A percentile compares a stretch with the other conserved stretches of the same genome.
phyloP scores from a whole-genome alignment of 2,797 vertebrate species.

The Premnoplex brunnescens region DNA sequence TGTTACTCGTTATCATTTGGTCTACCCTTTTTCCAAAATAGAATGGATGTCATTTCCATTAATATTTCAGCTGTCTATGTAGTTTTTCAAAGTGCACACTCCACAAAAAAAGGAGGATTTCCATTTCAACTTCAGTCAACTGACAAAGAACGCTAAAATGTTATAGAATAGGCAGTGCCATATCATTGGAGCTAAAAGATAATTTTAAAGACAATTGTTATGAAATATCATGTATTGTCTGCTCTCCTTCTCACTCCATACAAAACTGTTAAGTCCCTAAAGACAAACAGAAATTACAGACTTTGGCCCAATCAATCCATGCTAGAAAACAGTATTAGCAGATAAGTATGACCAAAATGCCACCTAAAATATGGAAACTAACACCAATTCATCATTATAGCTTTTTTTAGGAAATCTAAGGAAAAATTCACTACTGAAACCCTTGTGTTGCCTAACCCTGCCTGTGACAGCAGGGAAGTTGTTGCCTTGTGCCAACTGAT shows the following conservation, averaged over 20 bases:
- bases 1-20: constrained; percentile 90
- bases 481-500: constrained; percentile 43
- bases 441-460: background rate
- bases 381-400: background rate
- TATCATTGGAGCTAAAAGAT: background rate
- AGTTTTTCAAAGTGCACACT: constrained; percentile 54
- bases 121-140: constrained; percentile 38
- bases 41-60: constrained; percentile 68
- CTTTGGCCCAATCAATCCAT: background rate
- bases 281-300: background rate
- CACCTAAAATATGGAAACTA: background rate
- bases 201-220: constrained; percentile 16
- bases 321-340: background rate
- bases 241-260: background rate
- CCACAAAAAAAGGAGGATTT: background rate
- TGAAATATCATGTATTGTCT: background rate
- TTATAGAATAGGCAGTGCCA: background rate
- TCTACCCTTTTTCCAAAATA: constrained; percentile 89
- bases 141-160: constrained; percentile 1
- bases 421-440: constrained; percentile 12
- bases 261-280: background rate
- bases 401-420: constrained; percentile 1
- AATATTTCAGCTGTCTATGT: constrained; percentile 64
- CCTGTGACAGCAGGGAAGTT: constrained; percentile 49
- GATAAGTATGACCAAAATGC: background rate